These are phyloP conservation scores for Accipiter virgatus DNA, from an alignment of 2,113 vertebrate genomes.

Conservation along the genomic window DNA sequence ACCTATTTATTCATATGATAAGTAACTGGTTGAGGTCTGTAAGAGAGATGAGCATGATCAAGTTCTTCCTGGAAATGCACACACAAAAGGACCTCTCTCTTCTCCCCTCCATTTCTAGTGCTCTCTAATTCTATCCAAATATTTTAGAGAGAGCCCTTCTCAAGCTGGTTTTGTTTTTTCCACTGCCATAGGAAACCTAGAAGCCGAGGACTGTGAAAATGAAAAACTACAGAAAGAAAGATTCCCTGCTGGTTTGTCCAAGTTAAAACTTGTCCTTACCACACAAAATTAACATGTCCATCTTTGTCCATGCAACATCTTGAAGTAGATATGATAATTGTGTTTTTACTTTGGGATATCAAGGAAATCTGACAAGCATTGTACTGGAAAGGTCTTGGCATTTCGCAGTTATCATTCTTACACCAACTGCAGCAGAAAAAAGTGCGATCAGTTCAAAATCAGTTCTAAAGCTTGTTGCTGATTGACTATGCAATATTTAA, in stretches of 20 bases:
- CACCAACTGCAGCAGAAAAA: not conserved
- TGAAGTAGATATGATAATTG: not conserved
- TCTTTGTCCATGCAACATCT: not conserved
- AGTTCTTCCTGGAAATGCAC: not conserved
- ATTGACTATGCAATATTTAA: slow-evolving; percentile 8
- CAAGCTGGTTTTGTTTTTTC: not conserved
- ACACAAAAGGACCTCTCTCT: not conserved
- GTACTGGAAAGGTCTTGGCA: not conserved
- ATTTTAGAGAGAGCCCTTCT: not conserved
- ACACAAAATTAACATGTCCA: not conserved
- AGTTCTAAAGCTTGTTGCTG: not conserved
- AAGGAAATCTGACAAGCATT: not conserved
- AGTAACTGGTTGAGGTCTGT: not conserved
- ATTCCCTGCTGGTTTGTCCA: not conserved
- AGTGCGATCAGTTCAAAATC: not conserved
- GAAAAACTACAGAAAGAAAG: not conserved
- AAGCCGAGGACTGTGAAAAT: not conserved
- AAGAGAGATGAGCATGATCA: not conserved
- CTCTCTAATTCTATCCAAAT: not conserved
- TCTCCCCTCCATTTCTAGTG: not conserved
- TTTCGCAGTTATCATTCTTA: not conserved
- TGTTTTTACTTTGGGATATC: not conserved
- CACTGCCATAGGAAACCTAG: not conserved
- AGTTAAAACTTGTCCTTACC: not conserved
- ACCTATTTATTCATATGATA: not conserved